Base-by-base conservation (phyloP, 1,140 invertebrate species). In the Drosophila takahashii region DNA sequence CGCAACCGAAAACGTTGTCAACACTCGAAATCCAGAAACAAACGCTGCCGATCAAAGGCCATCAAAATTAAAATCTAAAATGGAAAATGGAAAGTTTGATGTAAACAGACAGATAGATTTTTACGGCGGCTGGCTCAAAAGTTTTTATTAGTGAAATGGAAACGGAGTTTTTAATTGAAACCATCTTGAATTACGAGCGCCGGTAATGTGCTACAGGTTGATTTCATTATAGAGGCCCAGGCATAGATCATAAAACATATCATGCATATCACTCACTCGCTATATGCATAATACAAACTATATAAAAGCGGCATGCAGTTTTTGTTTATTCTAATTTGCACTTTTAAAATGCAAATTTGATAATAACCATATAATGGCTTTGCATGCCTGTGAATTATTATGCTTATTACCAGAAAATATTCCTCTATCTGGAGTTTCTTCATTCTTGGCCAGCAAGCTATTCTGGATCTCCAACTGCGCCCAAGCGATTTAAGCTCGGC, bases 21-120 rank as follows among this genome's bases (percentile, higher is more conserved):
- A 57, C 64, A 66, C 80, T 66, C 65, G 54, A 42, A 22, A 22
- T 22, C 22, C 1, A 22, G 27, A 69, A 13, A 29, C 16, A 36
- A 37, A 42, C 44, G 8, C 26, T 18, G 42, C 10, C 69, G 37
- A 79, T 76, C 77, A 73, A 73, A 70, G 71, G 77, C 58, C 39
- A 57, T 77, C 71, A 44, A 60, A 81, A 60, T 69, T 74, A 64
- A 81, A 81, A 87, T 81, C 80, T 66, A 39, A 71, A 78, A 81
- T 81, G 53, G 50, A 70, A 76, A 64, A 65, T 54, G 73, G 73
- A 77, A 77, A 77, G 73, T 77, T 76, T 50, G 27, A 50, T 50
- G 47, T 29, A 32, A 50, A 32, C n/a, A 32, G 3, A 16, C 34
- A 26, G 34, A 62, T 64, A 51, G 60, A 57, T 76, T 47, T 75